These are phyloP conservation scores for Drosophila melanosoma DNA, from an alignment of 2,888 invertebrate species.

Conservation along the genomic window DNA sequence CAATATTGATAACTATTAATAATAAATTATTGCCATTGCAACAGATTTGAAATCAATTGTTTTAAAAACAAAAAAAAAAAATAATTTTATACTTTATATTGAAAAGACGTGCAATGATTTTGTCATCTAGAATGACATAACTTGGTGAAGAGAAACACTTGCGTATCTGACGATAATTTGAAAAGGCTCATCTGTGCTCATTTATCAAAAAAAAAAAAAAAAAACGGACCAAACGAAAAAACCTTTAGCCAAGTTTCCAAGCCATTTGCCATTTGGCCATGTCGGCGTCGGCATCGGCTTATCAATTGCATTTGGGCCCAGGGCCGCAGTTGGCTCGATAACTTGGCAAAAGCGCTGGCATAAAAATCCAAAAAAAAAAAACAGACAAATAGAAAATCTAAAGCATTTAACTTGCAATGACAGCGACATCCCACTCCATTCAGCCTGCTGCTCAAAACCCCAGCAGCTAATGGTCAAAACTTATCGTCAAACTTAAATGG, in stretches of 20 bases:
- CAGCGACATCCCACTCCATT: conserved; percentile 36
- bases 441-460: conserved; percentile 24
- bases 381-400: conserved; percentile 54
- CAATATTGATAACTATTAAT: not conserved
- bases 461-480: conserved; percentile 73
- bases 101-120: conserved; percentile 14
- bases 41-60: not conserved
- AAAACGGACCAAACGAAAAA: conserved; percentile 56
- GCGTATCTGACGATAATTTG: conserved; percentile 30
- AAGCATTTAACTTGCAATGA: conserved; percentile 75
- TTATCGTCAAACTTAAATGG: conserved; percentile 80
- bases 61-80: not conserved
- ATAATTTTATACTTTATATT: not conserved
- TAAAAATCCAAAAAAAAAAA: conserved; percentile 18
- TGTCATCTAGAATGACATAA: conserved; percentile 23
- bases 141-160: conserved; percentile 1
- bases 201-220: conserved; percentile 54
- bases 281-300: conserved; percentile 48
- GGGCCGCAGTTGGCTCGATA: conserved; percentile 61
- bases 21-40: not conserved
- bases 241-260: conserved; percentile 65
- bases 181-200: conserved; percentile 46
- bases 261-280: conserved; percentile 64
- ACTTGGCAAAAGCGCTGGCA: conserved; percentile 51
- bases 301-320: conserved; percentile 67